Base-by-base conservation (phyloP, 2,888 invertebrate species). In the Athalia circularis region DNA sequence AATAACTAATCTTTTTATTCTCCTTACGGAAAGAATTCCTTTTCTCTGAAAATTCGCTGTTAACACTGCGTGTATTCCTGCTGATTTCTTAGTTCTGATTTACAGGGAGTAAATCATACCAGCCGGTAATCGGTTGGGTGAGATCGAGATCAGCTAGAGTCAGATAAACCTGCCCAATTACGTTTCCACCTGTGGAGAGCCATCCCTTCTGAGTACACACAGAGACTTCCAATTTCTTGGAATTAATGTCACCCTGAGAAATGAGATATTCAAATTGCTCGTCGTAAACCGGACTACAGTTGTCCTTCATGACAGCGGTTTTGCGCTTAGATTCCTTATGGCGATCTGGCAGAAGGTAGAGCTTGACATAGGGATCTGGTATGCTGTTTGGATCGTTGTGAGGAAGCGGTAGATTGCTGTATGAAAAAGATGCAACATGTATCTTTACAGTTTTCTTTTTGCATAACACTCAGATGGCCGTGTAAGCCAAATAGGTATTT, bases 221-320 rank as follows among this genome's bases (percentile, higher is more conserved):
- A 0, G 96, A 96, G 50, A 98, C 93, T 90, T 97, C 96, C 79
- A 98, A 91, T 78, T 95, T 95, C 13, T 95, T 93, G 65, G 93
- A 93, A 85, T 94, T 93, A 77, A 98, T 90, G 88, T 98, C 98
- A 2, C 94, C 95, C 83, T 95, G 93, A 0, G 96, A 96, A 82
- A 98, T 94, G 65, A 95, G 92, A 92, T 97, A 98, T 89, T 98
- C 98, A 88, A 98, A 97, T 83, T 95, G 95, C 88, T 97, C 96
- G 90, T 98, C 98, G 89, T 95, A 98, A 47, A 95, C 93, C 0
- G 98, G 98, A 92, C 96, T 96, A 87, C 97, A 97, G 87, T 95
- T 97, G 90, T 98, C 97, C 88, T 97, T 97, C 80, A 96, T 91
- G 11, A 96, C 95, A 83, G 92, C 93, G 11, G 97, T 97, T 91